phyloP scores from a whole-genome alignment of 2,888 invertebrate species.

The Epinotia nisella region DNA sequence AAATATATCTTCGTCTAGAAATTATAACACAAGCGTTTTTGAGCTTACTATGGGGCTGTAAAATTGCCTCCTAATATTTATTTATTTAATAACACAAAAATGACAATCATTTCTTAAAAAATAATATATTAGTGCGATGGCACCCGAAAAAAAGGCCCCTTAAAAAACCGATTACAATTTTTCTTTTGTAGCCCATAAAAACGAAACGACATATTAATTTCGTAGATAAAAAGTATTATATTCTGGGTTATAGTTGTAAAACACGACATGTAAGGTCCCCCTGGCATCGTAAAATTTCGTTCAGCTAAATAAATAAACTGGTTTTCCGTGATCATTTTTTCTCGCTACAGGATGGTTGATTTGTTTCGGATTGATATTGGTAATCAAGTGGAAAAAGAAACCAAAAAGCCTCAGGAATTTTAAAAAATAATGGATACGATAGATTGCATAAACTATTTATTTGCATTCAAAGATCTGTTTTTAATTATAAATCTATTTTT shows the following conservation, averaged over 20 bases:
- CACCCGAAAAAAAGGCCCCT: not conserved
- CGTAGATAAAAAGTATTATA: slow-evolving; percentile 63
- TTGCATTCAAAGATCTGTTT: too few species aligned
- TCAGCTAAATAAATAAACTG: slow-evolving; percentile 56
- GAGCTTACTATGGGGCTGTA: too few species aligned
- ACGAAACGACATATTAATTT: slow-evolving; percentile 63
- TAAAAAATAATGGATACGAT: too few species aligned
- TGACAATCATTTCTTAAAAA: too few species aligned
- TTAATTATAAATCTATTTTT: too few species aligned
- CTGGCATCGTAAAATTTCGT: slow-evolving; percentile 58
- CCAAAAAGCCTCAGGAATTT: too few species aligned
- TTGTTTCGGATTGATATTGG: not conserved
- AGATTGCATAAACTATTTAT: too few species aligned
- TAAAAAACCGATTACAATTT: slow-evolving; percentile 43
- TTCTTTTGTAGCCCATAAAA: slow-evolving; percentile 61
- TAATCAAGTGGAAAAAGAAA: not conserved
- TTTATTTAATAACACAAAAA: too few species aligned
- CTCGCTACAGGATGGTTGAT: slow-evolving; percentile 7
- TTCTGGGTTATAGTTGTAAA: slow-evolving; percentile 63
- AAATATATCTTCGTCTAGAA: too few species aligned
- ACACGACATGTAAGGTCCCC: slow-evolving; percentile 60
- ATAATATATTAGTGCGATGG: not conserved
- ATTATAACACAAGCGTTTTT: too few species aligned
- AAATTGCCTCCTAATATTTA: too few species aligned
- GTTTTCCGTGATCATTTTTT: slow-evolving; percentile 49